phyloP scores from a whole-genome alignment of 1,140 invertebrate species.

The Laupala kohalensis region DNA sequence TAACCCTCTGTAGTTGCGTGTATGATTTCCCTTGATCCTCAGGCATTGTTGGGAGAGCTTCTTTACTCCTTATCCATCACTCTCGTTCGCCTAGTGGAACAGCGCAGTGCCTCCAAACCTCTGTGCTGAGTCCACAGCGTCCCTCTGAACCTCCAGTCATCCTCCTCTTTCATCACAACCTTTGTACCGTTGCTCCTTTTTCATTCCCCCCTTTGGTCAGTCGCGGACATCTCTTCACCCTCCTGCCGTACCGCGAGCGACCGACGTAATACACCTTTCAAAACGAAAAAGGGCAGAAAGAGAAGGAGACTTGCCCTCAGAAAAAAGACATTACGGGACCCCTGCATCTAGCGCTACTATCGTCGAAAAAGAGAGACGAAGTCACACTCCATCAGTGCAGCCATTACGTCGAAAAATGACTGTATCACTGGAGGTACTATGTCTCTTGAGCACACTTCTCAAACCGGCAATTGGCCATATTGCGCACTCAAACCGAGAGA shows the following conservation, averaged over 20 bases:
- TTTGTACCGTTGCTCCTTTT: not conserved
- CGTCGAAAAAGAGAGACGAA: too few relatives aligned
- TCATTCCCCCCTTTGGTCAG: not conserved
- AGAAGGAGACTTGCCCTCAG: not conserved
- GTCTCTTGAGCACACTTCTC: not conserved
- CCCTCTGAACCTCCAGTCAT: too few relatives aligned
- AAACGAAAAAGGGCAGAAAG: not conserved
- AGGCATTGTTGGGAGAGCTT: too few relatives aligned
- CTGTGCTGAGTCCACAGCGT: too few relatives aligned
- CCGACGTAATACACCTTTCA: not conserved
- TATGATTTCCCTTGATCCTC: too few relatives aligned
- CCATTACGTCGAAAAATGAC: not conserved
- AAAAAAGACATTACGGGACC: too few relatives aligned
- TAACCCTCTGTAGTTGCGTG: too few relatives aligned
- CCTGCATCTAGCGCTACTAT: too few relatives aligned
- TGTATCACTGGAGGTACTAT: not conserved
- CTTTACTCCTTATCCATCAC: too few relatives aligned
- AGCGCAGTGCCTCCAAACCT: too few relatives aligned
- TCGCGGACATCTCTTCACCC: not conserved
- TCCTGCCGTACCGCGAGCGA: not conserved
- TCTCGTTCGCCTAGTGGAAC: too few relatives aligned
- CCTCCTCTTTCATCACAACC: not conserved
- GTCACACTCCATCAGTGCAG: not conserved
- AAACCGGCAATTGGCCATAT: not conserved
- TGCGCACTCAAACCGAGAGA: not conserved